These are phyloP conservation scores for Pammene aurita DNA, from an alignment of 2,888 invertebrate genomes.

Conservation along the genomic window DNA sequence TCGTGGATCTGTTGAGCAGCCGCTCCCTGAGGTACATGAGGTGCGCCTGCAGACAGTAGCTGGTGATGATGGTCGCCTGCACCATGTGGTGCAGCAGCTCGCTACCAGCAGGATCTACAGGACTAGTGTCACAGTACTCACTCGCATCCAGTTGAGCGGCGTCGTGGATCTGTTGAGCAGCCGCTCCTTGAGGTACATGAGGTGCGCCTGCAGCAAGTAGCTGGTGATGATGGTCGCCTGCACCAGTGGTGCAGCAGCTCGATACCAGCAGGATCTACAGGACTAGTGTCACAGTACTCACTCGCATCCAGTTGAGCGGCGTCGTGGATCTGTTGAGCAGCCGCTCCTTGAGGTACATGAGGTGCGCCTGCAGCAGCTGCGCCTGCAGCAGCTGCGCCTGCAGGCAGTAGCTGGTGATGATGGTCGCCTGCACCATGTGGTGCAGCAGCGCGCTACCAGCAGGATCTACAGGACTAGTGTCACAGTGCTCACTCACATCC, in stretches of 20 bases:
- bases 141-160: slow-evolving; percentile 91
- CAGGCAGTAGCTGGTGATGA: slow-evolving; percentile 91
- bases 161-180: slow-evolving; percentile 88
- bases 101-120: slow-evolving; percentile 85
- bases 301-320: slow-evolving; percentile 91
- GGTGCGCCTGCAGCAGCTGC: slow-evolving; percentile 89
- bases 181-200: slow-evolving; percentile 88
- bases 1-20: slow-evolving; percentile 87
- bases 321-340: slow-evolving; percentile 88
- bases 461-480: slow-evolving; percentile 82
- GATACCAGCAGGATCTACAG: slow-evolving; percentile 85
- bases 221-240: slow-evolving; percentile 92
- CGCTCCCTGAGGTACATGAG: slow-evolving; percentile 88
- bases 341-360: slow-evolving; percentile 88
- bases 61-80: slow-evolving; percentile 91
- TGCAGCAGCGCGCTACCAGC: slow-evolving; percentile 88
- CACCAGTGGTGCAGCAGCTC: slow-evolving; percentile 91
- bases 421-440: slow-evolving; percentile 92
- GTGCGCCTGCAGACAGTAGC: slow-evolving; percentile 91
- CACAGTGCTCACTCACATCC: too few species aligned
- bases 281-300: too few species aligned
- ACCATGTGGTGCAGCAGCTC: slow-evolving; percentile 92
- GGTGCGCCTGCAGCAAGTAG: slow-evolving; percentile 90
- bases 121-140: slow-evolving; percentile 54
- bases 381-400: slow-evolving; percentile 91